These are phyloP conservation scores for Ischnus inquisitorius DNA, from an alignment of 2,888 invertebrate species.

Conservation along the genomic window DNA sequence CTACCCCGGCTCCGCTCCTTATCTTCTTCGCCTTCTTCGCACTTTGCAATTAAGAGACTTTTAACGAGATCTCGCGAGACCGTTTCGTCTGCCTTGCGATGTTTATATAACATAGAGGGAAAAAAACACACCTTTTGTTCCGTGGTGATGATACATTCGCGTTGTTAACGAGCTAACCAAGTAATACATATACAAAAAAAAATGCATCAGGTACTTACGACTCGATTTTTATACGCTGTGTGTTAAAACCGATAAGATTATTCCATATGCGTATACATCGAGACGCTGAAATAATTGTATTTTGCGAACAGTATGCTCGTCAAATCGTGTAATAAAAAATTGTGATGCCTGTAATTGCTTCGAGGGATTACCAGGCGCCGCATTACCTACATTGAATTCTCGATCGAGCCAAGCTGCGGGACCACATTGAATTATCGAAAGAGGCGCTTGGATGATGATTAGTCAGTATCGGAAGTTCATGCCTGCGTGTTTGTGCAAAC, in stretches of 20 bases:
- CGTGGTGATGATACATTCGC: background rate
- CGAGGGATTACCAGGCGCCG: too few relatives aligned
- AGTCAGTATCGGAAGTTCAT: background rate
- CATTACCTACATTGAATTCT: background rate
- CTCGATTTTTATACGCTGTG: background rate
- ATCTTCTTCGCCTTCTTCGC: slow-evolving; percentile 3
- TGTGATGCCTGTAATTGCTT: too few relatives aligned
- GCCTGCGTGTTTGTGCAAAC: too few relatives aligned
- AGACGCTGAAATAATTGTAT: too few relatives aligned
- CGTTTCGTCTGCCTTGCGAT: slow-evolving; percentile 15
- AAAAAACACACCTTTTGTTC: background rate
- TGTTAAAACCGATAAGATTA: background rate
- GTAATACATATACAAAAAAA: background rate
- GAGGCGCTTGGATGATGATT: background rate
- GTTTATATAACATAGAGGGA: background rate
- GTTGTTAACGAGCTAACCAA: background rate
- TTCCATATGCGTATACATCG: background rate
- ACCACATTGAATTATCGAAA: background rate
- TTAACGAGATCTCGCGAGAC: slow-evolving; percentile 57
- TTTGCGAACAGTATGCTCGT: too few relatives aligned
- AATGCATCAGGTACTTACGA: background rate
- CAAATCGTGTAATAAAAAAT: too few relatives aligned
- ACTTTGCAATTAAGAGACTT: slow-evolving; percentile 56
- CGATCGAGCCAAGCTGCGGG: background rate
- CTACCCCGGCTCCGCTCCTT: background rate